Base-by-base conservation (phyloP, 2,113 vertebrate species). In the Pachyramphus minor region DNA sequence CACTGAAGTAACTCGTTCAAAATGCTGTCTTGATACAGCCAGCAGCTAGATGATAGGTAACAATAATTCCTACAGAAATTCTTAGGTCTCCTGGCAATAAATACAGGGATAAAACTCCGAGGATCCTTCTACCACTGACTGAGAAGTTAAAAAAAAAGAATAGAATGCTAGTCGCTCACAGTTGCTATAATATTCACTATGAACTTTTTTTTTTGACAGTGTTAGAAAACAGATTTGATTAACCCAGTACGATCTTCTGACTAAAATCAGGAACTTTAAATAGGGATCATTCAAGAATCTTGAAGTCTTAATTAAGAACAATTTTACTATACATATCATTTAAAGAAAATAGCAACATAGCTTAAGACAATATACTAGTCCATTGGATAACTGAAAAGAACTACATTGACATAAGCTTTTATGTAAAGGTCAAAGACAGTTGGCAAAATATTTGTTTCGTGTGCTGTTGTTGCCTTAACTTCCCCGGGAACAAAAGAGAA, bases 181-280 rank as follows among this genome's bases (percentile, higher is more conserved):
- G 15, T 42, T 53, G 5, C 30, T 49, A 1, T 59, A 16, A 10
- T 67, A 8, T 56, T 33, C 30, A 25, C 12, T 63, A 18, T 24
- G 16, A 72, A 6, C 3, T 6, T 3, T 3, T 79, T 63, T 35
- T 31, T 42, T 7, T 60, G 22, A 12, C 23, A 56, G 5, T 0
- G 0, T 69, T 30, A 74, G 35, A 79, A 83, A 60, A 21, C 8
- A 60, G 7, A 37, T n/a, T 14, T 45, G 12, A 50, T 79, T 42
- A 42, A 64, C 14, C 2, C 37, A 53, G 7, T 42, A 31, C 10
- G 56, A 9, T 52, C 5, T 83, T 64, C 78, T 67, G 7, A 76
- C 11, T 87, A 87, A 81, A 94, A 68, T 52, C 56, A 72, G 18
- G 13, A 50, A 13, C 8, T 74, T 77, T 41, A 86, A 66, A 74